Evolutionary conservation across 2,113 vertebrate species (phyloP).

Genomic region (Romanogobio albipinnatus): DNA sequence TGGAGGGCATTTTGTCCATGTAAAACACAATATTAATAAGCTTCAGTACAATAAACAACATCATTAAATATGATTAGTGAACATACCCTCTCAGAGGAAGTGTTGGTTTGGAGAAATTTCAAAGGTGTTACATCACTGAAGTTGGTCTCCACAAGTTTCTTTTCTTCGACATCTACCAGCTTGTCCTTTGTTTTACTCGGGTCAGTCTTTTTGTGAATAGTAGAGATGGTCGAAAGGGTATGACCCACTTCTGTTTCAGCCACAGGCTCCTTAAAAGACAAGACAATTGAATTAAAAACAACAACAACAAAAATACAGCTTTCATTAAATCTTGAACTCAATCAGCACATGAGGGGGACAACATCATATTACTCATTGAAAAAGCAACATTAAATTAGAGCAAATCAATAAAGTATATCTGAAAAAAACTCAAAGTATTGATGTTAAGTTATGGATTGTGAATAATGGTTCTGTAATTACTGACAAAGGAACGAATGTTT

Average conservation of each 20-base stretch:
- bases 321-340: background rate
- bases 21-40: background rate
- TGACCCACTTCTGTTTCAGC: constrained; percentile 59
- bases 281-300: background rate
- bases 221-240: constrained; percentile 46
- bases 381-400: background rate
- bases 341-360: too few relatives aligned
- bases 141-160: constrained; percentile 5
- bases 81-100: constrained; percentile 61
- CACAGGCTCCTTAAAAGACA: constrained; percentile 61
- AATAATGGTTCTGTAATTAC: background rate
- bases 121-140: constrained; percentile 45
- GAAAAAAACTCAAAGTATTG: background rate
- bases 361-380: background rate
- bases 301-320: background rate
- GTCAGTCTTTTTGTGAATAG: constrained; percentile 8
- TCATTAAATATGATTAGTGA: background rate
- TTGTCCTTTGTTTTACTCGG: constrained; percentile 28
- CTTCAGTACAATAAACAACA: background rate
- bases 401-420: background rate
- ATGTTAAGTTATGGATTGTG: background rate
- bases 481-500: background rate
- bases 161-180: constrained; percentile 44
- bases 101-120: constrained; percentile 56
- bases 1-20: background rate